Evolutionary conservation across 1,140 invertebrate genomes (phyloP), one percentile per base, ranked within the genome.

Genomic region (Anthonomus grandis): DNA sequence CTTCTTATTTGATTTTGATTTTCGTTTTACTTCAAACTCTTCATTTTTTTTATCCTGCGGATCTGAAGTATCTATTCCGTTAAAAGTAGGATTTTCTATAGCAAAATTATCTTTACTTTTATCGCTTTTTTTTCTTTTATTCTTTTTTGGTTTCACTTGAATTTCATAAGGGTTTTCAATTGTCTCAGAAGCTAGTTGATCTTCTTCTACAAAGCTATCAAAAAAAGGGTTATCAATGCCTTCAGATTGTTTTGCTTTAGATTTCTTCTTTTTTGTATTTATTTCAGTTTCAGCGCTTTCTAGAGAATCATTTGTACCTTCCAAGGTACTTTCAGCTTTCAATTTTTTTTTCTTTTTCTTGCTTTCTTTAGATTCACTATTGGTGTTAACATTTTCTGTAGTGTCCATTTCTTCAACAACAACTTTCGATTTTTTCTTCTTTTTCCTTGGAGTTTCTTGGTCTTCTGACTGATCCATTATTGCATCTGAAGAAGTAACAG

Each of bases 21-120:
- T 57, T 34, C 45, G 17, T 52, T 61, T 54, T n/a, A 58, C 46
- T 55, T 61, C 59, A 54, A 37, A 60, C 31, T 47, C 25, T 45
- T 55, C 24, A 23, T 46, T 46, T 21, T 15, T 37, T 22, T 39
- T n/a, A 4, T 57, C 42, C n/a, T 51, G 13, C n/a, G 17, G 10
- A 37, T 24, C 24, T 23, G 18, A 24, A 23, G 15, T 37, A 22
- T 54, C 45, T 10, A 19, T 23, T 37, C 15, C 42, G 52, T 57
- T 50, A 42, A 65, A 65, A 13, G 45, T 45, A 10, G 59, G 59
- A 55, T 67, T 67, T 31, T 58, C 62, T 24, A 67, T 13, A 34
- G 45, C 62, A 47, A n/a, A 25, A 18, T 47, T 47, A 34, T 51
- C 37, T 38, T 59, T 51, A 9, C 51, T 36, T 22, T 54, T 38